Percentiles rank a stretch among this genome's conserved stretches.
Conservation (phyloP, 1,140 invertebrate genomes). For the Philotrypesis tridentata region DNA sequence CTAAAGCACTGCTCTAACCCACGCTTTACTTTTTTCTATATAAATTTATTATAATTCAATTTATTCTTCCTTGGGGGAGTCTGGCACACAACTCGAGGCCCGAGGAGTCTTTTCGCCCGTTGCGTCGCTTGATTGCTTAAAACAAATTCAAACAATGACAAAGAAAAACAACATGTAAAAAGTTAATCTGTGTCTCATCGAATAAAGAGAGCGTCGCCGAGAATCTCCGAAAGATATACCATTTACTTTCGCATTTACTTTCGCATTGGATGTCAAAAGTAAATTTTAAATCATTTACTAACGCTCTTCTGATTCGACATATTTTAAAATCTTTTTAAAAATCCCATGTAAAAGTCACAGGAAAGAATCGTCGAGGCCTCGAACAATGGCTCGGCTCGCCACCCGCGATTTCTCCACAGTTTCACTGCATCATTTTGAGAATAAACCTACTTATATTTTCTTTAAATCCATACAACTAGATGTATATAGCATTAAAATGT, state of each 20-base stretch:
- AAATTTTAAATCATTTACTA: neutral
- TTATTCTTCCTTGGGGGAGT: conserved; percentile 21
- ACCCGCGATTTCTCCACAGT: conserved; percentile 32
- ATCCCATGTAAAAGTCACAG: neutral
- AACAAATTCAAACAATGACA: conserved; percentile 35
- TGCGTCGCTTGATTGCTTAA: neutral
- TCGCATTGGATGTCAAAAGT: conserved; percentile 16
- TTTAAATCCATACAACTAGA: conserved; percentile 60
- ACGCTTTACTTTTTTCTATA: conserved; percentile 28
- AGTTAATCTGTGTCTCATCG: conserved; percentile 5
- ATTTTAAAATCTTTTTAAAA: conserved; percentile 23
- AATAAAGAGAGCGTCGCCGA: neutral
- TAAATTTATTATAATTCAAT: conserved; percentile 38
- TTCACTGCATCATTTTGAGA: conserved; percentile 42
- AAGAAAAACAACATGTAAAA: conserved; percentile 28
- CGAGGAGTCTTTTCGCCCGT: neutral
- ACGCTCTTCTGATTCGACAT: neutral
- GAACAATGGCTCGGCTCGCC: conserved; percentile 7
- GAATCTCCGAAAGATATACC: neutral
- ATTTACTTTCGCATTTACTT: neutral
- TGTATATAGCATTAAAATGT: conserved; percentile 50
- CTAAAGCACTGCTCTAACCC: conserved; percentile 43
- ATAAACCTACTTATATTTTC: conserved; percentile 43
- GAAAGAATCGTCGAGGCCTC: conserved; percentile 11
- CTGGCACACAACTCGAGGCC: conserved; percentile 9